Base-by-base conservation (phyloP, 1,140 invertebrate genomes). In the Drosophila ercepeae region DNA sequence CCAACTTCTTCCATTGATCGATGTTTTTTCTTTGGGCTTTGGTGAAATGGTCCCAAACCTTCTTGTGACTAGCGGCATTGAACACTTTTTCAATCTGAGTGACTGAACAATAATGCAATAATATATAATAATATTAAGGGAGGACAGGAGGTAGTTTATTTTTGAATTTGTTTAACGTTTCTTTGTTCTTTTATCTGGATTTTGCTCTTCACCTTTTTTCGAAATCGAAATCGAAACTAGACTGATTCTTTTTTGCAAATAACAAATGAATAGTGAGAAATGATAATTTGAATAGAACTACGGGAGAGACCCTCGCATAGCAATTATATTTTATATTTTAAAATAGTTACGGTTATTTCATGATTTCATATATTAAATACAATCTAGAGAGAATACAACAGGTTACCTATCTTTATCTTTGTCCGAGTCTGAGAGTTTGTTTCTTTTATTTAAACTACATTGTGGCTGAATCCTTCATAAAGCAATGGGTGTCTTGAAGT, bases 31-130 rank as follows among this genome's bases (percentile, higher is more conserved):
- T 94, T 93, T 99, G 98, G 72, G 97, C 97, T 94, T 99, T 99
- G 92, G 97, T 98, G 95, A 99, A 99, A 95, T 99, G 97, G 95
- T 99, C 98, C 97, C 97, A 99, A 92, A 97, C 97, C 93, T 98
- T 98, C 95, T 99, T 98, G 94, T 98, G 97, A 92, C 95, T 96
- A 90, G 97, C 96, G 81, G 97, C 95, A 91, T 93, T 94, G 94
- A 99, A 98, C 92, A 99, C 97, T 94, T 96, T 96, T 95, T 98
- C 97, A 94, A 99, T 98, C 95, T 98, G 97, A 95, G 96, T 96
- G 95, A 98, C 98, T 99, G 95, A 89, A 90, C 84, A 86, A 86
- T 86, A 88, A 90, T 90, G 89, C 88, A 89, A 89, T 89, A 88
- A 89, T 89, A 89, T 89, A 89, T 89, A 89, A 89, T 89, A 89